Percentiles rank a stretch among this genome's conserved stretches.
Conservation (phyloP, 2,797 vertebrate genomes). For the Lemur catta region DNA sequence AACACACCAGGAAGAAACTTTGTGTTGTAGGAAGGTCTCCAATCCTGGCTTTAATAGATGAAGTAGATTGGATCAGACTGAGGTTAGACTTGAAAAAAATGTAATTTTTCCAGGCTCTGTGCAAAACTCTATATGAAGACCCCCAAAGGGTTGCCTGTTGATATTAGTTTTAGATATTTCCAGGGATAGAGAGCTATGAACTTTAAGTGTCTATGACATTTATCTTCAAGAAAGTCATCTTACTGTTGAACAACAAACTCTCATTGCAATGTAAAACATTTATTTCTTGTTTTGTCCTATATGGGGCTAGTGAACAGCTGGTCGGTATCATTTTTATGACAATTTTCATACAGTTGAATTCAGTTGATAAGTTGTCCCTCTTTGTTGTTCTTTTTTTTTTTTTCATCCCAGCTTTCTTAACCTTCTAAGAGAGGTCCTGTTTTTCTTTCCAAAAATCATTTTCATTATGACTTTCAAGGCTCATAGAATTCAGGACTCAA, state of each 20-base stretch:
- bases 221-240: not conserved
- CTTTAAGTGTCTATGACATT: not conserved
- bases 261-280: not conserved
- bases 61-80: not conserved
- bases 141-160: not conserved
- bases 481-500: not conserved
- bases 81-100: not conserved
- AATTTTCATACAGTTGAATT: conserved; percentile 26
- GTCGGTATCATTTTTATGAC: conserved; percentile 47
- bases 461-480: conserved; percentile 34
- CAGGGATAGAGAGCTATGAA: not conserved
- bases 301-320: not conserved
- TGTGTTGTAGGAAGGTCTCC: not conserved
- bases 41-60: not conserved
- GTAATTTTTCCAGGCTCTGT: not conserved
- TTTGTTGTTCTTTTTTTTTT: not conserved
- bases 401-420: conserved; percentile 37
- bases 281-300: not conserved
- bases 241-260: not conserved
- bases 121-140: not conserved
- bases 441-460: conserved; percentile 35
- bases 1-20: not conserved
- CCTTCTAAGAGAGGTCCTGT: conserved; percentile 25
- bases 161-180: conserved; percentile 13
- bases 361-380: not conserved